Conservation (phyloP, 2,888 invertebrate genomes). For the Charanyca ferruginea region DNA sequence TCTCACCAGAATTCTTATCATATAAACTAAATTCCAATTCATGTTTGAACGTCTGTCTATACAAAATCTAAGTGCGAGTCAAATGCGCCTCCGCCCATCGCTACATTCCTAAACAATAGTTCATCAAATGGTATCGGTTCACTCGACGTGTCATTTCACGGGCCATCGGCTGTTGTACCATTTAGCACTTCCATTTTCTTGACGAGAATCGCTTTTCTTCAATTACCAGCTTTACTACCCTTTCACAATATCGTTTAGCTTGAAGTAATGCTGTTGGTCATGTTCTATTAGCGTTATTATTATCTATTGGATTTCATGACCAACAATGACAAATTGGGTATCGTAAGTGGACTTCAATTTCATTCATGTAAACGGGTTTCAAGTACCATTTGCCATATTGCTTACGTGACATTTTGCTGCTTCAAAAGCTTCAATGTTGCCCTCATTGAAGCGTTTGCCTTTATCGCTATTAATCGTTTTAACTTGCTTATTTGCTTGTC, state of each 20-base stretch:
- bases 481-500: conserved; percentile 6
- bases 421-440: too few relatives aligned
- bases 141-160: conserved; percentile 77
- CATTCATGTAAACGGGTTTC: conserved; percentile 40
- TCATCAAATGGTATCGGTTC: conserved; percentile 77
- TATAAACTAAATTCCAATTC: conserved; percentile 35
- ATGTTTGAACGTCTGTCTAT: conserved; percentile 50
- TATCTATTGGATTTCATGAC: conserved; percentile 42
- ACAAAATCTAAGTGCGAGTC: conserved; percentile 69
- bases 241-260: conserved; percentile 42
- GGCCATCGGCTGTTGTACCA: conserved; percentile 79
- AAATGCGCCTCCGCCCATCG: conserved; percentile 72
- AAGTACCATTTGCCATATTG: conserved; percentile 33
- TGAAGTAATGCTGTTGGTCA: conserved; percentile 20
- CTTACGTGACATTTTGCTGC: conserved; percentile 15
- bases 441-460: too few relatives aligned
- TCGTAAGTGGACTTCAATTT: conserved; percentile 42
- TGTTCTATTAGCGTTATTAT: conserved; percentile 52
- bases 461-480: conserved; percentile 13
- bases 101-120: conserved; percentile 81
- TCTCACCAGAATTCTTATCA: not conserved
- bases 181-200: conserved; percentile 85
- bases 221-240: conserved; percentile 65
- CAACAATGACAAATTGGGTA: conserved; percentile 36
- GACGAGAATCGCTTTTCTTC: conserved; percentile 71